Percentiles rank a stretch among this genome's conserved stretches.
Conservation (phyloP, 2,113 vertebrate genomes). For the Hydrolagus affinis region DNA sequence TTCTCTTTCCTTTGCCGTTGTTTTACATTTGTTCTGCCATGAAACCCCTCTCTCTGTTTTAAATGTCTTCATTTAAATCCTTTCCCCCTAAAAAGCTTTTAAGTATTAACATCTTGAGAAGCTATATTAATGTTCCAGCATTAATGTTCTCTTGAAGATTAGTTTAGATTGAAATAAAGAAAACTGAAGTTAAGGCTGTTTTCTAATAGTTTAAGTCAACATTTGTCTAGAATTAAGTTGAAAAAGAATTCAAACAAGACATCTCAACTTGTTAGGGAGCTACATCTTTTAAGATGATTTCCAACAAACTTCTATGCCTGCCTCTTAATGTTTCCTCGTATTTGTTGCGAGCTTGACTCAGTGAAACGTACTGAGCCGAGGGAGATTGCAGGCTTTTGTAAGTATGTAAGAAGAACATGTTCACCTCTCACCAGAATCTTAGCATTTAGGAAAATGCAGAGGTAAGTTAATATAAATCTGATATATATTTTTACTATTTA, state of each 20-base stretch:
- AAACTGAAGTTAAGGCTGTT: neutral
- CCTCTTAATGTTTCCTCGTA: neutral
- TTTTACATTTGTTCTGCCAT: conserved; percentile 37
- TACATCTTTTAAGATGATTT: neutral
- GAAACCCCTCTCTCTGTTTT: neutral
- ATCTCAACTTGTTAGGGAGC: neutral
- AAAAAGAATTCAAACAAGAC: conserved; percentile 18
- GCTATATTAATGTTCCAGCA: conserved; percentile 9
- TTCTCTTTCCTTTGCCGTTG: conserved; percentile 48
- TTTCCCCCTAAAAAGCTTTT: neutral
- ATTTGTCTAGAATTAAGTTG: neutral
- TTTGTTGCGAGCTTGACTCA: neutral
- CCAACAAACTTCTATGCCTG: neutral
- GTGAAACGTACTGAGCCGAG: neutral
- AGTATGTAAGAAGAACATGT: conserved; percentile 24
- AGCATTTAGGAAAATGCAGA: conserved; percentile 14
- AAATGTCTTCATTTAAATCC: conserved; percentile 4
- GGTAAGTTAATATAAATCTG: conserved; percentile 5
- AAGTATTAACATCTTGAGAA: neutral
- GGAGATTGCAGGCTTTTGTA: conserved; percentile 23
- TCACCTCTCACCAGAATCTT: neutral
- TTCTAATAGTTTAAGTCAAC: neutral
- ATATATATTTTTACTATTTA: neutral
- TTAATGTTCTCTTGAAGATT: neutral
- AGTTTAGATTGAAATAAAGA: neutral